Evolutionary conservation across 2,797 vertebrate species (phyloP), one percentile per base, ranked within the genome.

Genomic region (Argya squamiceps): DNA sequence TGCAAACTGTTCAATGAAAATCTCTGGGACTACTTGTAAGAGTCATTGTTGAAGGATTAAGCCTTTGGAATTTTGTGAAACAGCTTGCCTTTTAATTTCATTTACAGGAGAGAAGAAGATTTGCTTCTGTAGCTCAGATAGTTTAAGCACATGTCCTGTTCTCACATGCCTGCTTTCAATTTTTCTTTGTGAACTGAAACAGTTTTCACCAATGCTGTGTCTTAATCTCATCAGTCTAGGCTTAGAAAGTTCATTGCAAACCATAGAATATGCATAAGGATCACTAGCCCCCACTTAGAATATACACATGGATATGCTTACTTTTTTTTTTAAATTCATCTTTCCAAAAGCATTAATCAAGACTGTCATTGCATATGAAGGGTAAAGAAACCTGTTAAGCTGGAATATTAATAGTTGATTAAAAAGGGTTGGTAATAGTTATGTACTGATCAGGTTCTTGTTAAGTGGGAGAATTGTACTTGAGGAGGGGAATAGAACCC

Each of bases 381-480:
- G 44, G 41, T 76, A 84, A 92, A 95, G 65, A 84, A 96, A 94
- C 95, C 85, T 90, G 91, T 78, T 94, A 91, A 92, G 93, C 95
- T 79, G 83, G 94, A 96, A 95, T 90, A 97, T 86, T 79, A 95
- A 49, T 92, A 73, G 87, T 81, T 96, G 91, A 96, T 92, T 95
- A 27, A 69, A 92, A 88, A 85, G 70, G 15, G 17, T 79, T 90
- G 58, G 63, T 78, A 84, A 78, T 83, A 93, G 80, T 82, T 93
- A 86, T 4, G 47, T 49, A 78, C 75, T 59, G 93, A 96, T 96
- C 92, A 81, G 73, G 36, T 89, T 87, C 73, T 92, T 80, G 27
- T 85, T 85, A 71, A 62, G 43, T 59, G 26, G 46, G 43, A 93
- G 92, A 89, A 75, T 18, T 89, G 70, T 74, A 95, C 46, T 4